Evolutionary conservation across 1,140 invertebrate species (phyloP).

Genomic region (Thrips palmi): DNA sequence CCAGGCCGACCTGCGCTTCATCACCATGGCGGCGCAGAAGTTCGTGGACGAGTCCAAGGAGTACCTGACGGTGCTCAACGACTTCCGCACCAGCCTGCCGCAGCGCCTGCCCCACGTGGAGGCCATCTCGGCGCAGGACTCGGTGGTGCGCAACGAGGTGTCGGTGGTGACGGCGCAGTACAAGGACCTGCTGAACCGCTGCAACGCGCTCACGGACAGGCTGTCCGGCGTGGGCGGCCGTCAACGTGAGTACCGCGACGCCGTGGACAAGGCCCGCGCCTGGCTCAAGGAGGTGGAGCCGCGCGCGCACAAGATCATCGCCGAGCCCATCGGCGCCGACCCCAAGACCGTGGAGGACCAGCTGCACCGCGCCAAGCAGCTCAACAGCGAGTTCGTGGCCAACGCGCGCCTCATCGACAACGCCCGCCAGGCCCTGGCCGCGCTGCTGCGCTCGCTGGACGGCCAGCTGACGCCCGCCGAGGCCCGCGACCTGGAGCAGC

Average conservation of each 20-base stretch:
- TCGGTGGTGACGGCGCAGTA: conserved; percentile 49
- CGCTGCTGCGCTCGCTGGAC: conserved; percentile 53
- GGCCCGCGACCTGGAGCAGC: conserved; percentile 54
- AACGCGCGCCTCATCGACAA: conserved; percentile 72
- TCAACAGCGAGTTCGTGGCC: conserved; percentile 73
- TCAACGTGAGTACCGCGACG: conserved; percentile 64
- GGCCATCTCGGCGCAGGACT: conserved; percentile 42
- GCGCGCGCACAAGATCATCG: conserved; percentile 31
- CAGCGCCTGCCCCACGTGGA: conserved; percentile 60
- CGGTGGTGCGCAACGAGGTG: conserved; percentile 47
- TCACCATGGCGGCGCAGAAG: conserved; percentile 87
- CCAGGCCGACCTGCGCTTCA: conserved; percentile 83
- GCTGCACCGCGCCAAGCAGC: conserved; percentile 57
- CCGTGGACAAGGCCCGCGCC: conserved; percentile 56
- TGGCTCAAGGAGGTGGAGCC: conserved; percentile 59
- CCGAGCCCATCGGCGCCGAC: conserved; percentile 69
- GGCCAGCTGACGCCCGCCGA: conserved; percentile 62
- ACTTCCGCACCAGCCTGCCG: conserved; percentile 63
- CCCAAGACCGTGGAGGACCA: conserved; percentile 76
- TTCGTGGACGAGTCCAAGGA: conserved; percentile 88
- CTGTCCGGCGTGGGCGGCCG: conserved; percentile 56
- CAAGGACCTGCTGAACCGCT: conserved; percentile 54
- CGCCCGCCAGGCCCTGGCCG: conserved; percentile 48
- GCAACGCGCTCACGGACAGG: conserved; percentile 63
- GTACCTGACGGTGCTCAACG: conserved; percentile 61